Percentiles rank a stretch among this genome's conserved stretches.
Conservation (phyloP, 2,888 invertebrate genomes). For the Abscondita cerata region DNA sequence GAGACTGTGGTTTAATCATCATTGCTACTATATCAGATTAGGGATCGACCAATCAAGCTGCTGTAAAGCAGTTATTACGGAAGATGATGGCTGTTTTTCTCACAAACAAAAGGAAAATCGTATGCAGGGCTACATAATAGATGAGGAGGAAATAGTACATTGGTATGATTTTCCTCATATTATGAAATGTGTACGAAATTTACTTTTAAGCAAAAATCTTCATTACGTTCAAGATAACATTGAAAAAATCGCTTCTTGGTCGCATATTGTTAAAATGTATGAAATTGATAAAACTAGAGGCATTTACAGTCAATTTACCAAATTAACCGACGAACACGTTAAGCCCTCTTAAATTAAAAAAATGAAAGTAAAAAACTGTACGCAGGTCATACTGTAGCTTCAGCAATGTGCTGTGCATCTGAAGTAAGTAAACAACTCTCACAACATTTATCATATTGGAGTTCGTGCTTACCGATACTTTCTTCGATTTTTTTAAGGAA, state of each 20-base stretch:
- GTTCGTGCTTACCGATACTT: neutral
- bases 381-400: conserved; percentile 8
- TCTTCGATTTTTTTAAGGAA: neutral
- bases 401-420: neutral
- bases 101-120: too few species aligned
- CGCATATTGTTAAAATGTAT: neutral
- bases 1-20: too few species aligned
- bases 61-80: too few species aligned
- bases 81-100: too few species aligned
- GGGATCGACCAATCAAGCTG: too few species aligned
- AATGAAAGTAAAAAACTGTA: neutral
- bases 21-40: too few species aligned
- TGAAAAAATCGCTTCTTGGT: neutral
- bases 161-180: too few species aligned
- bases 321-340: neutral
- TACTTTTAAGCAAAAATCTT: too few species aligned
- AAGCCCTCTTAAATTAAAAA: neutral
- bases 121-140: too few species aligned
- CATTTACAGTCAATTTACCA: neutral
- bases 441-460: neutral
- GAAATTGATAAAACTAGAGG: neutral
- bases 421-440: neutral
- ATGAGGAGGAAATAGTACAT: too few species aligned
- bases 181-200: too few species aligned
- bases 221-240: neutral